A percentile compares a stretch with the other conserved stretches of the same genome.
These are phyloP conservation scores for Listrodromus nycthemerus DNA, from an alignment of 2,888 invertebrate species.

Conservation along the genomic window DNA sequence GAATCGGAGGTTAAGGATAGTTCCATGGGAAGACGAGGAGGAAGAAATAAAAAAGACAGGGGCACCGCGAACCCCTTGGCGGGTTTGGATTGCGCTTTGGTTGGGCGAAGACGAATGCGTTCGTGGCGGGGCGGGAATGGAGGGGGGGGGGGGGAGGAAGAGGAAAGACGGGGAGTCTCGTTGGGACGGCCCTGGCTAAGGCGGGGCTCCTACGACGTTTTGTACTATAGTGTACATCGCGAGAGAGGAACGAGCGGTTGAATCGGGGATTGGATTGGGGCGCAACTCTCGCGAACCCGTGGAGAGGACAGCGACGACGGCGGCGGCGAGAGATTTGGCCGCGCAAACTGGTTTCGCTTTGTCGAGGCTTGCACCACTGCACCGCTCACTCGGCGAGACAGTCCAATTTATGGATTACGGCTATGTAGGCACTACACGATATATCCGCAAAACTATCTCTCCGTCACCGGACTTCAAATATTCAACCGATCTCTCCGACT, in stretches of 20 bases:
- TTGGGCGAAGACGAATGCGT: slow-evolving; percentile 28
- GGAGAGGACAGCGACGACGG: slow-evolving; percentile 30
- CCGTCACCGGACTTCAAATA: slow-evolving; percentile 67
- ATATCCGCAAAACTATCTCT: slow-evolving; percentile 70
- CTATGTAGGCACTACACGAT: slow-evolving; percentile 84
- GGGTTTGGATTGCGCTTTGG: slow-evolving; percentile 25
- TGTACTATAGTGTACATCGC: slow-evolving; percentile 43
- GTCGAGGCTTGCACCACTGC: slow-evolving; percentile 83
- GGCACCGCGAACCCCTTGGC: slow-evolving; percentile 21
- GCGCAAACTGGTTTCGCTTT: slow-evolving; percentile 83
- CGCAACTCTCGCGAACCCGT: slow-evolving; percentile 72
- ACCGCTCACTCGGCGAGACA: slow-evolving; percentile 83
- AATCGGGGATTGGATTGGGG: slow-evolving; percentile 82
- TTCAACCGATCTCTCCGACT: slow-evolving; percentile 57
- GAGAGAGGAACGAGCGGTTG: slow-evolving; percentile 77
- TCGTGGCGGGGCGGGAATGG: slow-evolving; percentile 28
- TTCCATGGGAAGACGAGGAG: background rate
- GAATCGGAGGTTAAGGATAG: background rate
- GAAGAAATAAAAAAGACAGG: background rate
- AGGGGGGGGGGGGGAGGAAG: slow-evolving; percentile 1
- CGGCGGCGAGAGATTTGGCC: slow-evolving; percentile 62
- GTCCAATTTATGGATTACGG: slow-evolving; percentile 85
- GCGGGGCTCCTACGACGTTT: slow-evolving; percentile 66
- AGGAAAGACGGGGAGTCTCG: slow-evolving; percentile 43
- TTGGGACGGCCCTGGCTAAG: slow-evolving; percentile 69